These are phyloP conservation scores for Otus sunia DNA, from an alignment of 2,113 vertebrate species.

Conservation along the genomic window DNA sequence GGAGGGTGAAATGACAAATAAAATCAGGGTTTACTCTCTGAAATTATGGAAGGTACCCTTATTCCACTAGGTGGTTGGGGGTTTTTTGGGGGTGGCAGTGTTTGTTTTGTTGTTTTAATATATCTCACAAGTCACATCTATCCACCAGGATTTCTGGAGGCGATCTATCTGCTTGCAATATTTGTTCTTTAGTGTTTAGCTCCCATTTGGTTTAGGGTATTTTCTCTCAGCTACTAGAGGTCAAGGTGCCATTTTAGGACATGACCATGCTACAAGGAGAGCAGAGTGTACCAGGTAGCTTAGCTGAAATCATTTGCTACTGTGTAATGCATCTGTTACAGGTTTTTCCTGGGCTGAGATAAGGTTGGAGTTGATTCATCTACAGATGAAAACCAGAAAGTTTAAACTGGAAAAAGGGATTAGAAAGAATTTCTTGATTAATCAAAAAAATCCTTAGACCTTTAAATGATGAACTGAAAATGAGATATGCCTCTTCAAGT, in stretches of 20 bases:
- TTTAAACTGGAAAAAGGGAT: constrained; percentile 12
- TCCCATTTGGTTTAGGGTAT: not conserved
- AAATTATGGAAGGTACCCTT: not conserved
- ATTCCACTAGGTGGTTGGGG: not conserved
- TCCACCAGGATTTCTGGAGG: not conserved
- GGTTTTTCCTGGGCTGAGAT: not conserved
- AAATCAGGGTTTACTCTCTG: not conserved
- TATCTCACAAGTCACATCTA: not conserved
- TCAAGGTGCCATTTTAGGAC: not conserved
- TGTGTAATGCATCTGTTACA: not conserved
- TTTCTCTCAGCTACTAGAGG: not conserved
- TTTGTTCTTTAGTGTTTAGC: not conserved
- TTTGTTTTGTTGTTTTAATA: not conserved
- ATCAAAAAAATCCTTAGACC: not conserved
- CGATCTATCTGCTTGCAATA: not conserved
- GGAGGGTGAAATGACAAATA: not conserved
- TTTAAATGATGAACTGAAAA: not conserved
- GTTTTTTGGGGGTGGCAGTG: not conserved
- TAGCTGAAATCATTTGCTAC: not conserved
- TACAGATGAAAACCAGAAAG: not conserved
- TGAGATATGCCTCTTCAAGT: not conserved
- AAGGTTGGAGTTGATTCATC: not conserved
- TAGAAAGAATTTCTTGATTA: not conserved
- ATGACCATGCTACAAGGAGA: not conserved
- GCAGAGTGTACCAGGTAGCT: not conserved